phyloP scores from a whole-genome alignment of 1,140 invertebrate species.

The Hylaeus volcanicus region DNA sequence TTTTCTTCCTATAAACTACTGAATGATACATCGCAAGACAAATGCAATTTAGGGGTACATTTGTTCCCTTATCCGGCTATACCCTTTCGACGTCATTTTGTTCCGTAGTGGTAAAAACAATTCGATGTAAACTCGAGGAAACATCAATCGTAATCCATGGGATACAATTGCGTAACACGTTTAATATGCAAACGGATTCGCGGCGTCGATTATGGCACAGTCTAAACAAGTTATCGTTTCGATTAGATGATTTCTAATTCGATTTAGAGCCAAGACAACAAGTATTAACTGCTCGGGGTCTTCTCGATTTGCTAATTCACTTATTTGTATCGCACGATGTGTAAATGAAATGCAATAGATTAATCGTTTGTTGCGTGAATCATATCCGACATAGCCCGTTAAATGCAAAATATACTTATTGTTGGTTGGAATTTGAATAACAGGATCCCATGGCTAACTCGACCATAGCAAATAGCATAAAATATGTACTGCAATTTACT shows the following conservation, averaged over 20 bases:
- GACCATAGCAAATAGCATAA: background rate
- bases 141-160: background rate
- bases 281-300: background rate
- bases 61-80: too few species aligned
- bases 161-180: slow-evolving; percentile 16
- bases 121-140: background rate
- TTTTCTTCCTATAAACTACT: too few species aligned
- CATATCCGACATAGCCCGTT: too few species aligned
- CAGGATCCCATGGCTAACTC: background rate
- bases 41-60: too few species aligned
- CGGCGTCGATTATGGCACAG: background rate
- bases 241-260: slow-evolving; percentile 36
- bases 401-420: too few species aligned
- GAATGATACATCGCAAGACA: too few species aligned
- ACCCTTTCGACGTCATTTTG: too few species aligned
- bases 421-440: background rate
- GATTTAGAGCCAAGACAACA: slow-evolving; percentile 16
- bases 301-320: background rate
- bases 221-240: slow-evolving; percentile 17
- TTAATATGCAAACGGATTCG: slow-evolving; percentile 6
- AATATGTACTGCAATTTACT: background rate
- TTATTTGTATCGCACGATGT: background rate
- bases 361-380: too few species aligned
- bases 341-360: too few species aligned
- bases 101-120: background rate